Percentiles rank a stretch among this genome's conserved stretches.
Conservation (phyloP, 2,797 vertebrate genomes). For the Tapera naevia region DNA sequence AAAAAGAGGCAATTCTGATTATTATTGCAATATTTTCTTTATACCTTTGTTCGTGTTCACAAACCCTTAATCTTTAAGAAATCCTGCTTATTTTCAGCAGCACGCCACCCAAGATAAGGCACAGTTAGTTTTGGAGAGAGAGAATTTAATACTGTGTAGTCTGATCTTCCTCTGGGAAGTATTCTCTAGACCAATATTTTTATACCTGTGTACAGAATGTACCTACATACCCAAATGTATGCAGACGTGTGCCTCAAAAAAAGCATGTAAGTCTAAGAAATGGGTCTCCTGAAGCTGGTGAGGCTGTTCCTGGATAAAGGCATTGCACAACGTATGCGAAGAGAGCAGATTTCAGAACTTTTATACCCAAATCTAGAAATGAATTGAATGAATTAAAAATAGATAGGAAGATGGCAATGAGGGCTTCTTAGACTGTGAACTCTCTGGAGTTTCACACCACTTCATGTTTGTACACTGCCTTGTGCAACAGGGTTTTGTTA, state of each 20-base stretch:
- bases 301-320: neutral
- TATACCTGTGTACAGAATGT: neutral
- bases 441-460: neutral
- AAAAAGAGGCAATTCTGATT: neutral
- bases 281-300: neutral
- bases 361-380: neutral
- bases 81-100: neutral
- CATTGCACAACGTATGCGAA: neutral
- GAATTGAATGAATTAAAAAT: neutral
- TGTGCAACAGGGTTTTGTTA: neutral
- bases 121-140: neutral
- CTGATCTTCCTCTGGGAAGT: neutral
- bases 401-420: accelerated
- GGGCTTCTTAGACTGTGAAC: neutral
- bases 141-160: neutral
- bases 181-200: neutral
- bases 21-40: neutral
- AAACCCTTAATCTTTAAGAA: neutral
- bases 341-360: neutral
- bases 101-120: neutral
- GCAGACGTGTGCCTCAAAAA: neutral
- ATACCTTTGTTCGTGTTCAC: neutral
- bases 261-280: neutral
- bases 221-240: neutral
- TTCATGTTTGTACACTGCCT: neutral